phyloP scores from a whole-genome alignment of 2,797 vertebrate genomes.

The Setipinna tenuifilis region DNA sequence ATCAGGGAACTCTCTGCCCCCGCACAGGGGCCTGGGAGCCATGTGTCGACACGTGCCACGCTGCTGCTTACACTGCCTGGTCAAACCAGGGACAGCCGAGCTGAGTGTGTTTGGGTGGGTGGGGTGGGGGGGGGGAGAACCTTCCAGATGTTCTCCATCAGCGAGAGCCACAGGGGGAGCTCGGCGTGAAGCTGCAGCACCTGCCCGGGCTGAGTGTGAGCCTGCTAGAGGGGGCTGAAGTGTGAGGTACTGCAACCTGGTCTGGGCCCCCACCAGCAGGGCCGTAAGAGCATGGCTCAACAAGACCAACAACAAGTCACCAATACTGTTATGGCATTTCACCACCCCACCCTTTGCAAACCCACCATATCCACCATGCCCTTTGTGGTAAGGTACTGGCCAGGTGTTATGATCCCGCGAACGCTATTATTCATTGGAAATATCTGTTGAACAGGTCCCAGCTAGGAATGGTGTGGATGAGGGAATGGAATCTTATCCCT shows the following conservation, averaged over 20 bases:
- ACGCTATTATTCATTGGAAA: neutral
- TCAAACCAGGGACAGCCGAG: conserved; percentile 81
- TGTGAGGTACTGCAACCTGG: conserved; percentile 66
- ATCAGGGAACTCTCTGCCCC: conserved; percentile 64
- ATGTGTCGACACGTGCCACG: conserved; percentile 79
- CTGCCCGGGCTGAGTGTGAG: conserved; percentile 72
- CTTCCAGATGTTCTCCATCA: conserved; percentile 84
- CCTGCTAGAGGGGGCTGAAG: conserved; percentile 58
- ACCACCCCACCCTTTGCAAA: neutral
- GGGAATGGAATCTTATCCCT: conserved; percentile 31
- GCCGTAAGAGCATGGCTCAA: neutral
- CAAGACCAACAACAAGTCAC: neutral
- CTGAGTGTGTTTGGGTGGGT: conserved; percentile 22
- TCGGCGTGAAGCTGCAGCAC: conserved; percentile 73
- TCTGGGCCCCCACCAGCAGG: conserved; percentile 39
- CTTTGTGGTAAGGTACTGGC: neutral
- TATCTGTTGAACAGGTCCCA: conserved; percentile 22
- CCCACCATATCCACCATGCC: neutral
- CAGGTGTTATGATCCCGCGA: neutral
- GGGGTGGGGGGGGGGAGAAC: conserved; percentile 53
- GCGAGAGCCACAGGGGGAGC: conserved; percentile 79
- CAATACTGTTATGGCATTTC: conserved; percentile 32
- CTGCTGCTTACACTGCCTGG: conserved; percentile 81
- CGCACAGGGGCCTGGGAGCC: conserved; percentile 77
- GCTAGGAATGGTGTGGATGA: conserved; percentile 28